phyloP scores from a whole-genome alignment of 2,113 vertebrate species.

The Chitala chitala region DNA sequence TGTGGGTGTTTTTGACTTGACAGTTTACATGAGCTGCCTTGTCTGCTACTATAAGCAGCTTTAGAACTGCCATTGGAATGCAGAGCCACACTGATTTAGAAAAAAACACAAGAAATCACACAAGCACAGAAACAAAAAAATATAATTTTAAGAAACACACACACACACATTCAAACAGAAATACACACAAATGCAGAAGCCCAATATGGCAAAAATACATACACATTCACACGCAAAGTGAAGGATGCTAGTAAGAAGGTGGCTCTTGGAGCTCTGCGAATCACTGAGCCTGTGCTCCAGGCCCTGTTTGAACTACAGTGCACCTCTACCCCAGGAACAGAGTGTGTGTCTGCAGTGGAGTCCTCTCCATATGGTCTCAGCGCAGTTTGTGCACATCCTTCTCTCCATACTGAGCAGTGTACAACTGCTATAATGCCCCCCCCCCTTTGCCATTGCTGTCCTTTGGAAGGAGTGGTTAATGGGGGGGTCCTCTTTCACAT shows the following conservation, averaged over 20 bases:
- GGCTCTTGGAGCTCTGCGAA: too few species aligned
- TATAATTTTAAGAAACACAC: not conserved
- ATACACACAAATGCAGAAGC: not conserved
- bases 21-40: not conserved
- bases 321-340: too few species aligned
- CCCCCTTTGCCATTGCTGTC: not conserved
- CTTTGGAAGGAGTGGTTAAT: not conserved
- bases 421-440: not conserved
- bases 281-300: too few species aligned
- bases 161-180: not conserved
- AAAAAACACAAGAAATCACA: not conserved
- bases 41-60: not conserved
- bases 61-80: not conserved
- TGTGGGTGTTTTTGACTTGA: conserved; percentile 3
- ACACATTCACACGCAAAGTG: not conserved
- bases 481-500: not conserved
- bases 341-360: too few species aligned
- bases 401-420: too few species aligned
- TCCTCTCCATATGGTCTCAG: too few species aligned
- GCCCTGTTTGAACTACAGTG: too few species aligned
- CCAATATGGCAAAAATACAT: not conserved
- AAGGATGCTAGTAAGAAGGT: too few species aligned
- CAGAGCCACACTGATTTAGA: not conserved
- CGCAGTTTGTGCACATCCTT: too few species aligned
- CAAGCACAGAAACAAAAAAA: not conserved